phyloP scores from a whole-genome alignment of 2,888 invertebrate genomes.

The Caenorhabditis imperialis region DNA sequence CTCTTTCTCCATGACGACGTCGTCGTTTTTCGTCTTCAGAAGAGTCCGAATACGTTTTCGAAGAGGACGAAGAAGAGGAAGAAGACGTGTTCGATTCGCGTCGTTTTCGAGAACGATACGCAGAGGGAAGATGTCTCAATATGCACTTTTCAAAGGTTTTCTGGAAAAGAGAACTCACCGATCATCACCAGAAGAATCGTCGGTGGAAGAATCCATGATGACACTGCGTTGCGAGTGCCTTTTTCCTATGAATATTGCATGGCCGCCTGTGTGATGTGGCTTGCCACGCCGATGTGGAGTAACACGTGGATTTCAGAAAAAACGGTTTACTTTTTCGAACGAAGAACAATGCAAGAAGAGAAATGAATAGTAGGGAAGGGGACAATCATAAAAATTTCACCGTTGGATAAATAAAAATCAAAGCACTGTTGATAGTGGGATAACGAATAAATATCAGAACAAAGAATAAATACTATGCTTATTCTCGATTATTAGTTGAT shows the following conservation, averaged over 20 bases:
- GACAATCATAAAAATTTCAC: constrained; percentile 1
- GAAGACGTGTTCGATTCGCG: constrained; percentile 10
- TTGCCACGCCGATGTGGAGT: too few species aligned
- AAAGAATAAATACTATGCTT: constrained; percentile 33
- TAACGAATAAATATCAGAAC: constrained; percentile 14
- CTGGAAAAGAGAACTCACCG: constrained; percentile 2
- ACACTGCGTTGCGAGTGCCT: too few species aligned
- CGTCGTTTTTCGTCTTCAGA: neutral
- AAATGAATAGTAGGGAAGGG: constrained; percentile 2
- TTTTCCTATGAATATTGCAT: too few species aligned
- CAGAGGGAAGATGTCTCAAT: constrained; percentile 20
- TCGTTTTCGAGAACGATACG: constrained; percentile 20
- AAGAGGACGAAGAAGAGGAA: constrained; percentile 14
- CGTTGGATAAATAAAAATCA: neutral
- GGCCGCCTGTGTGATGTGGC: too few species aligned
- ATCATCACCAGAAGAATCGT: constrained; percentile 12
- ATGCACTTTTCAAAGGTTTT: too few species aligned
- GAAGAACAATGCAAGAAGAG: neutral
- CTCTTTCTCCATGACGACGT: constrained; percentile 1
- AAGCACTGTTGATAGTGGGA: neutral
- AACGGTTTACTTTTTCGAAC: too few species aligned
- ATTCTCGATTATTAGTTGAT: constrained; percentile 37
- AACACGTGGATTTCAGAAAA: too few species aligned
- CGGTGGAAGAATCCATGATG: too few species aligned
- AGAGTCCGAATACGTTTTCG: constrained; percentile 4